Evolutionary conservation across 2,797 vertebrate genomes (phyloP).

Genomic region (Crax fasciolata): DNA sequence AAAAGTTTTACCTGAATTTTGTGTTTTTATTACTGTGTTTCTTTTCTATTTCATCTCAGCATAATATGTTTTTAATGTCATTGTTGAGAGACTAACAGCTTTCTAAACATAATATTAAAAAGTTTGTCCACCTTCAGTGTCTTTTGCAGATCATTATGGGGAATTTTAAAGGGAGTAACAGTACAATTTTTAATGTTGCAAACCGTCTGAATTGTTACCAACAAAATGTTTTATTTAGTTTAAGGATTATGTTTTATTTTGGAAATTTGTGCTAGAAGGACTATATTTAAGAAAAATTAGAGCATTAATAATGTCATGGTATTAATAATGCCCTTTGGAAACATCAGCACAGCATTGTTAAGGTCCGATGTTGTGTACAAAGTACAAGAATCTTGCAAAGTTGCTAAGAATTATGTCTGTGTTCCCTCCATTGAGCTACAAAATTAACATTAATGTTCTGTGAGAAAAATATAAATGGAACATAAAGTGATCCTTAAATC

Average conservation of each 20-base stretch:
- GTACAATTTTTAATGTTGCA: conserved; percentile 12
- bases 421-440: not conserved
- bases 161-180: conserved; percentile 23
- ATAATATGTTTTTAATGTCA: conserved; percentile 14
- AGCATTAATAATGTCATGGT: not conserved
- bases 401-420: not conserved
- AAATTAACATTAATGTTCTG: conserved; percentile 14
- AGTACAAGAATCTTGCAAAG: not conserved
- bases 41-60: conserved; percentile 19
- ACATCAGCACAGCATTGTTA: not conserved
- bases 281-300: not conserved
- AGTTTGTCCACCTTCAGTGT: not conserved
- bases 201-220: not conserved
- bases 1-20: conserved; percentile 25
- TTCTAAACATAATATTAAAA: conserved; percentile 21
- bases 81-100: conserved; percentile 8
- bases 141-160: not conserved
- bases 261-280: not conserved
- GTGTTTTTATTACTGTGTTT: conserved; percentile 36
- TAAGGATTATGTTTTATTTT: conserved; percentile 30
- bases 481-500: conserved; percentile 5
- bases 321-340: conserved; percentile 14
- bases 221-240: conserved; percentile 42
- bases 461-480: conserved; percentile 23
- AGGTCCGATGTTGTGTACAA: not conserved